Base-by-base conservation (phyloP, 2,888 invertebrate species). In the Agrotis segetum region DNA sequence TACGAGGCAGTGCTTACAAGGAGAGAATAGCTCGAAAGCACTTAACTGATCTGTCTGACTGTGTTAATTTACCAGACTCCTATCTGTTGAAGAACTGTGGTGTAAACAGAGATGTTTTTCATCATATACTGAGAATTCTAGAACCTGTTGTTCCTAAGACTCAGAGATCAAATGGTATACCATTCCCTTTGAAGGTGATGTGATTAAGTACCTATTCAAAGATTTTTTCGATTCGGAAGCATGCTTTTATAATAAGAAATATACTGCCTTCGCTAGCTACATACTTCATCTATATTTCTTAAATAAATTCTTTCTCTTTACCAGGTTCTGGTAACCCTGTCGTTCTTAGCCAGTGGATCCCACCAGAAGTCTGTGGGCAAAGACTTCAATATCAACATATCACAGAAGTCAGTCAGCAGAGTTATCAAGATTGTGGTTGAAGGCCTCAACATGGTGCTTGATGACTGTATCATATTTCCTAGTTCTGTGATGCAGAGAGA, bases 381-480 rank as follows among this genome's bases (percentile, higher is more conserved):
- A 81, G 91, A 92, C 83, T 92, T 92, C 66, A 90, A 89, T 79
- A 73, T 92, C 4, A 89, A 86, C 61, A 91, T 93, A 78, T 93
- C 92, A 7, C 92, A 93, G 71, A 92, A 93, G 71, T 92, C 92
- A 64, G 92, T 92, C 19, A 92, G 92, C 76, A 68, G 92, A 71
- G 84, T 92, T 3, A 91, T 93, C 66, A 91, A 90, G 71, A 85
- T 89, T 60, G 81, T 92, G n/a, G 87, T 93, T 69, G 92, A 93
- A 79, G 92, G 91, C 2, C 83, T 93, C 0, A 93, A 92, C 77
- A 65, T 88, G 67, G 87, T 92, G 14, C 84, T 92, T 17, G 83
- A 92, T 72, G 77, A 89, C 59, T 92, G 89, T 83, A 76, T 93
- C 5, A 82, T 90, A 53, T 93, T 92, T 70, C 92, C 92, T 13